Conservation (phyloP, 1,140 invertebrate genomes). For the Platorchestia sp. region DNA sequence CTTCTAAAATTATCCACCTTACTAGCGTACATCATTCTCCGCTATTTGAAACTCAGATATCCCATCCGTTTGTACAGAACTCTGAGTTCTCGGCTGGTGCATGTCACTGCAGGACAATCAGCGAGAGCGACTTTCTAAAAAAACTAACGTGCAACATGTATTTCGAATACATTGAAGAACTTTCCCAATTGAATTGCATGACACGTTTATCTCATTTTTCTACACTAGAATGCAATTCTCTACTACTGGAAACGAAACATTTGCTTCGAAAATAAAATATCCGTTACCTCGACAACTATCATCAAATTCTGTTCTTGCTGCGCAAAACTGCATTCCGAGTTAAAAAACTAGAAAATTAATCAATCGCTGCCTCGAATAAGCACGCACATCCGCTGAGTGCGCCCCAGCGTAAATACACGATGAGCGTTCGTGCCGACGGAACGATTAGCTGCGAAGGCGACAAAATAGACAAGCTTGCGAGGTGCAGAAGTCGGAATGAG, state of each 20-base stretch:
- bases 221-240: too few species aligned
- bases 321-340: not conserved
- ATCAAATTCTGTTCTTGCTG: not conserved
- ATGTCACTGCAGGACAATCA: too few species aligned
- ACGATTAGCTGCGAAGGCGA: slow-evolving; percentile 6
- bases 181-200: too few species aligned
- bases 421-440: not conserved
- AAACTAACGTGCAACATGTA: too few species aligned
- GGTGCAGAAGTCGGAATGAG: slow-evolving; percentile 29
- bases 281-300: not conserved
- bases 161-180: too few species aligned
- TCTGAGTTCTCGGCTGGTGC: too few species aligned
- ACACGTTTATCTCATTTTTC: too few species aligned
- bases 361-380: not conserved
- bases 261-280: not conserved
- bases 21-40: too few species aligned
- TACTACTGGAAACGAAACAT: not conserved
- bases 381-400: not conserved
- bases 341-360: not conserved
- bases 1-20: too few species aligned
- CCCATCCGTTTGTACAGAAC: too few species aligned
- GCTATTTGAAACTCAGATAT: too few species aligned
- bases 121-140: too few species aligned
- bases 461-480: slow-evolving; percentile 6
- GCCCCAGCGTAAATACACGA: not conserved